phyloP scores from a whole-genome alignment of 2,797 vertebrate species.

The Pangasius krempfi region DNA sequence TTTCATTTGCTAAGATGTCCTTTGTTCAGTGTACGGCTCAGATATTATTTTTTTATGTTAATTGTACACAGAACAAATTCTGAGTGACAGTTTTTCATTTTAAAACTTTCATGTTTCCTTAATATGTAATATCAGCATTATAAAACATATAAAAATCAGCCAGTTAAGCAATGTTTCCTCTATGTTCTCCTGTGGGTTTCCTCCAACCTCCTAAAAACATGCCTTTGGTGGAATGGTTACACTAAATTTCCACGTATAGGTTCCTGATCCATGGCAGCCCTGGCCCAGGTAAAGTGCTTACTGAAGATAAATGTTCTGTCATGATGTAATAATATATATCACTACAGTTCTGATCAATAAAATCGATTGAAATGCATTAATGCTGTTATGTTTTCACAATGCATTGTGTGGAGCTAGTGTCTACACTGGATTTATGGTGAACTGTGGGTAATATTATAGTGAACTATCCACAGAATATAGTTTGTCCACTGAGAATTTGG shows the following conservation, averaged over 20 bases:
- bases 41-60: not conserved
- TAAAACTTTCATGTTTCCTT: not conserved
- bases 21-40: no score
- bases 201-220: not conserved
- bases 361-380: not conserved
- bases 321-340: not conserved
- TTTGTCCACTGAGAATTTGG: not conserved
- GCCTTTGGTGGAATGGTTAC: not conserved
- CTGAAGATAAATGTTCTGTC: not conserved
- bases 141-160: not conserved
- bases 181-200: not conserved
- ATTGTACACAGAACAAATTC: not conserved
- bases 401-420: not conserved
- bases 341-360: not conserved
- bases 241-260: not conserved
- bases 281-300: not conserved
- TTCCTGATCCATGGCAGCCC: not conserved
- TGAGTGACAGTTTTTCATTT: not conserved
- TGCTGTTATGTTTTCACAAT: not conserved
- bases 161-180: not conserved
- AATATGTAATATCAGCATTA: not conserved
- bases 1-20: no score
- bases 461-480: not conserved
- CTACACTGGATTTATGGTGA: not conserved
- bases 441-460: not conserved